Evolutionary conservation across 2,888 invertebrate species (phyloP).

Genomic region (Drosophila neonasuta): DNA sequence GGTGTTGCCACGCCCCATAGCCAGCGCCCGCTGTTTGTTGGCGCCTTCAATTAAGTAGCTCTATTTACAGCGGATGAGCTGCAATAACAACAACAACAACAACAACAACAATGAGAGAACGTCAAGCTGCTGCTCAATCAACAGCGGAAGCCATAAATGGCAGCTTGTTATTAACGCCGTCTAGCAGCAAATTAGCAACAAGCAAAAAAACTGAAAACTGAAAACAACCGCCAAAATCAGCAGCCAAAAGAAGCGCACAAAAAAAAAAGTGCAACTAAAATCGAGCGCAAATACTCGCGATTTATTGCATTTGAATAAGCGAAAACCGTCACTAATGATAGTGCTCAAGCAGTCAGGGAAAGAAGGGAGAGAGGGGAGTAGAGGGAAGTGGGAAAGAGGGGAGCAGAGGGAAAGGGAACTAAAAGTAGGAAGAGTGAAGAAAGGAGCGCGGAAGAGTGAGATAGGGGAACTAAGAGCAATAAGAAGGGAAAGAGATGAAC

Average conservation of each 20-base stretch:
- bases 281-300: conserved; percentile 31
- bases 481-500: too few relatives aligned
- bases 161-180: conserved; percentile 74
- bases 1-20: conserved; percentile 28
- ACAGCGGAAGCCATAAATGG: conserved; percentile 72
- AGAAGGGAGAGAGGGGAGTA: background rate
- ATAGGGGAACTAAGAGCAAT: too few relatives aligned
- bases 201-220: conserved; percentile 2
- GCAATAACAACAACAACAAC: background rate
- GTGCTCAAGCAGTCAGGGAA: conserved; percentile 22
- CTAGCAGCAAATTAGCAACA: conserved; percentile 67
- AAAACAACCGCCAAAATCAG: conserved; percentile 3
- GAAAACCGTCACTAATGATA: conserved; percentile 61
- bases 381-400: background rate
- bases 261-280: background rate
- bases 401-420: background rate
- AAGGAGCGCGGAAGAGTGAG: too few relatives aligned
- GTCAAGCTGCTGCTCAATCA: conserved; percentile 24
- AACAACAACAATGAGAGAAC: too few relatives aligned
- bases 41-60: conserved; percentile 70
- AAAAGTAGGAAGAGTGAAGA: too few relatives aligned
- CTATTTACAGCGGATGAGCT: conserved; percentile 19
- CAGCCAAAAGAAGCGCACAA: conserved; percentile 2
- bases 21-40: conserved; percentile 59
- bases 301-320: conserved; percentile 73